Evolutionary conservation across 2,113 vertebrate genomes (phyloP), one percentile per base, ranked within the genome.

Genomic region (Xerus inauris): DNA sequence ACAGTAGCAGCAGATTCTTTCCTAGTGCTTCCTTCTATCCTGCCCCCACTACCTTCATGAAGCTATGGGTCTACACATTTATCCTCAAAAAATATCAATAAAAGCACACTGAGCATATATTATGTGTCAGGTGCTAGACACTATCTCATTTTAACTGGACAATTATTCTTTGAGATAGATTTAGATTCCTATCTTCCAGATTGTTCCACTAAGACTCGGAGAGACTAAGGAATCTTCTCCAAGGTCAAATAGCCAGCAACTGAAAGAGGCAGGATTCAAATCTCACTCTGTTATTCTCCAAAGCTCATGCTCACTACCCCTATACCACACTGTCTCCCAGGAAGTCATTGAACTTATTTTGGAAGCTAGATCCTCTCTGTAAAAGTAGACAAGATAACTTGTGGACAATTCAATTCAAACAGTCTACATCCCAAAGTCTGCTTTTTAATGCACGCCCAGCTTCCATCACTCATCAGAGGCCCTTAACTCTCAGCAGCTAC

Each of bases 191-290:
- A 51, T 57, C 88, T 88, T 88, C 87, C 38, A 57, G 75, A 88
- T 22, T 65, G 19, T 64, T 40, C 72, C 75, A 64, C 12, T 59
- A 64, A 93, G 71, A 5, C 45, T 97, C 83, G 73, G 17, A 54
- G 32, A 92, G 28, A 4, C 49, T 86, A 82, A 86, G 14, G 35
- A 80, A 40, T 89, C 28, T 49, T 89, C 47, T 49, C 57, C 57
- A n/a, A 62, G 32, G 4, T 80, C 57, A 79, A 7, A 24, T 62
- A 88, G 87, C 54, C 28, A 71, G n/a, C 51, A 76, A 76, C 4
- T 40, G 11, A 57, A 94, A 83, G 84, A 69, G 12, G 30, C 13
- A 67, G 30, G 49, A 35, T 73, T 97, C 47, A 95, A 88, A 90
- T 57, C 1, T 42, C 81, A 35, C 26, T 94, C 71, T 28, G 8